Evolutionary conservation across 92 coral and sea anemone genomes (phyloP), one percentile per base, ranked within the genome.

Genomic region (Zoanthus sociatus): DNA sequence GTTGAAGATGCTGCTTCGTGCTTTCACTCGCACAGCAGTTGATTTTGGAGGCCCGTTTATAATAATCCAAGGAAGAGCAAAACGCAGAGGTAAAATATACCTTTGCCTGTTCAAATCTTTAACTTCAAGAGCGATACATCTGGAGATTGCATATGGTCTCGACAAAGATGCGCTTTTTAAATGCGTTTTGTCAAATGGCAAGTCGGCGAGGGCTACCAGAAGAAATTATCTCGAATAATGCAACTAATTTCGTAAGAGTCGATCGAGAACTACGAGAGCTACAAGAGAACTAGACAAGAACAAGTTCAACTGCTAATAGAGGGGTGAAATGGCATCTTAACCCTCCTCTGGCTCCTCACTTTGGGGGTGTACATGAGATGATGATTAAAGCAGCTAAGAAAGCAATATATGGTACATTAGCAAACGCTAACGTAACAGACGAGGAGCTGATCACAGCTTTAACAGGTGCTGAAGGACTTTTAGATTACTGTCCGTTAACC

Each of bases 71-170:
- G 26, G 92, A 31, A 69, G 94, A 61, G 89, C 92, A 78, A 71
- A 93, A 71, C 71, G 89, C 60, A 83, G 94, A 84, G 87, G 68
- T 30, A 88, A 93, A 30, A 84, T 89, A 7, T 93, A 88, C 55
- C 87, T 91, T 17, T 93, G 94, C 67, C 76, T 93, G 54, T 91
- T 93, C 71, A 89, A 94, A 14, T 89, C 88, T 61, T 20, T 91
- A 78, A 18, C 85, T 16, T 76, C 86, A 3, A 72, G 92, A 51
- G 92, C 95, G 42, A 84, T 90, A 15, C 95, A 93, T 67, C 53
- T 48, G 53, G 92, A 93, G 78, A 84, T 93, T 18, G 93, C 90
- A 9, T 90, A 32, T 42, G 84, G 92, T 30, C 69, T 91, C n/a
- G 91, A 88, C 64, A 91, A 91, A 20, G 86, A 79, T 54, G 71